phyloP scores from a whole-genome alignment of 2,113 vertebrate species.

The Psilopogon haemacephalus region DNA sequence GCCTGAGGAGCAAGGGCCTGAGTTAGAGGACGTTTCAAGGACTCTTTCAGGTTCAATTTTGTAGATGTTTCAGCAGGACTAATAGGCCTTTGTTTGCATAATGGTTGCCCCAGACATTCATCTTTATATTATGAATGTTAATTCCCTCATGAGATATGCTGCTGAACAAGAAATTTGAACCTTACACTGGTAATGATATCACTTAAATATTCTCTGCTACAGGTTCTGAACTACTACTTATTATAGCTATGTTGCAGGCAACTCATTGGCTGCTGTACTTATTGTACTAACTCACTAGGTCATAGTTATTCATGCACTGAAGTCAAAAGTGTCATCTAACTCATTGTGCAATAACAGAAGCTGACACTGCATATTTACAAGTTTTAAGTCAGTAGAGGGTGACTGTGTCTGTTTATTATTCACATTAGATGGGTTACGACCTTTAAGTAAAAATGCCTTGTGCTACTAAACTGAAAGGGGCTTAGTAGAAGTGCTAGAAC shows the following conservation, averaged over 20 bases:
- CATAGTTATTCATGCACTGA: background rate
- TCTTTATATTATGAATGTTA: background rate
- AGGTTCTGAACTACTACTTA: background rate
- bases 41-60: background rate
- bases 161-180: background rate
- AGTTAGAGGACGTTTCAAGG: background rate
- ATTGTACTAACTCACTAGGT: background rate
- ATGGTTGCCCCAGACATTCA: background rate
- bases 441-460: background rate
- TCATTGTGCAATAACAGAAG: background rate
- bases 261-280: background rate
- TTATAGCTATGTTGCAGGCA: background rate
- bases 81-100: background rate
- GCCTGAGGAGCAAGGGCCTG: background rate
- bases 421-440: background rate
- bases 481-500: background rate
- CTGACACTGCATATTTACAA: background rate
- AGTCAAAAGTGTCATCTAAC: constrained; percentile 3
- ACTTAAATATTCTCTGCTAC: background rate
- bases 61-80: background rate
- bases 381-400: background rate
- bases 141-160: background rate
- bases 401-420: background rate
- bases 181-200: background rate
- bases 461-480: background rate